These are phyloP conservation scores for Tachina fera DNA, from an alignment of 2,888 invertebrate species.

Conservation along the genomic window DNA sequence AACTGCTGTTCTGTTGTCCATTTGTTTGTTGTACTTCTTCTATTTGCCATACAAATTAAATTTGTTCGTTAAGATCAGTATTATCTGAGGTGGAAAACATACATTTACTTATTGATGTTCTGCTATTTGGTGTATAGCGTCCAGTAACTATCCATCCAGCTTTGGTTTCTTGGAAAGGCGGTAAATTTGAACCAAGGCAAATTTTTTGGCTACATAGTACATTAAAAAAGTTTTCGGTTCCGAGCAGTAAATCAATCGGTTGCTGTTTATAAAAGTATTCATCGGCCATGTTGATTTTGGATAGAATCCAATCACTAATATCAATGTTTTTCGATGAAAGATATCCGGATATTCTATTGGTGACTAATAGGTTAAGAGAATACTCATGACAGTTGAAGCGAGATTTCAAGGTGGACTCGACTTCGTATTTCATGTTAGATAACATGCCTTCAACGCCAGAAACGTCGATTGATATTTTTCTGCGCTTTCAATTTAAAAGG, in stretches of 20 bases:
- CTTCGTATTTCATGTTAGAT: slow-evolving; percentile 27
- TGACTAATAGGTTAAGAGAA: slow-evolving; percentile 10
- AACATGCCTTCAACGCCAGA: slow-evolving; percentile 17
- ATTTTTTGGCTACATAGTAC: slow-evolving; percentile 13
- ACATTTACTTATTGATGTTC: not conserved
- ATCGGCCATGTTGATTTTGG: slow-evolving; percentile 35
- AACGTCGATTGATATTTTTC: slow-evolving; percentile 28
- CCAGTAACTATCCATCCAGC: slow-evolving; percentile 19
- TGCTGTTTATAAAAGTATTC: slow-evolving; percentile 34
- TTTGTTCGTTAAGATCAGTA: slow-evolving; percentile 13
- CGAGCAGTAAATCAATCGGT: slow-evolving; percentile 24
- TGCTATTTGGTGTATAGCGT: slow-evolving; percentile 9
- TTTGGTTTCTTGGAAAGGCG: slow-evolving; percentile 32
- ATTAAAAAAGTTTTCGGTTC: slow-evolving; percentile 42
- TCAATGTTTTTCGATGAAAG: slow-evolving; percentile 27
- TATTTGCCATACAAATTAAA: slow-evolving; percentile 28
- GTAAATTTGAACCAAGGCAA: not conserved
- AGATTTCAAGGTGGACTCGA: slow-evolving; percentile 5
- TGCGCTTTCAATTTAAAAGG: slow-evolving; percentile 26
- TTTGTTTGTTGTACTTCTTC: slow-evolving; percentile 27
- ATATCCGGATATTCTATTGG: slow-evolving; percentile 36
- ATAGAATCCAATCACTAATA: slow-evolving; percentile 13
- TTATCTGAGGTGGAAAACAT: not conserved
- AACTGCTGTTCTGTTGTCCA: slow-evolving; percentile 25
- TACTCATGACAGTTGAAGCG: slow-evolving; percentile 30